phyloP scores from a whole-genome alignment of 2,888 invertebrate species.

The Frankliniella fusca region DNA sequence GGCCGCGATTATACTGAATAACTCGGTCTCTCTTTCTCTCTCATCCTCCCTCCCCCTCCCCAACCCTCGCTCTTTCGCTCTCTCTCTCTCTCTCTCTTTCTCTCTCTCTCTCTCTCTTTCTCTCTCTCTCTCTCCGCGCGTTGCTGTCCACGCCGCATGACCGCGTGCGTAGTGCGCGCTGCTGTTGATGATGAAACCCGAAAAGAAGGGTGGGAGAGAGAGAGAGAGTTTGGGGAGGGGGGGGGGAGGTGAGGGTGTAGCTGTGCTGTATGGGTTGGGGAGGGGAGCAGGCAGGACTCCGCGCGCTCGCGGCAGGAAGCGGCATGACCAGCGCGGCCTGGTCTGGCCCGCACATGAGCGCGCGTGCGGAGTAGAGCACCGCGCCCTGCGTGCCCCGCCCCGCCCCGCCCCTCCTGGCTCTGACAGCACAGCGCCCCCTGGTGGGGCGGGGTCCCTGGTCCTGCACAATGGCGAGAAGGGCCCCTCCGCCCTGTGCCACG shows the following conservation, averaged over 20 bases:
- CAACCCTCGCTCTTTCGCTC: too few relatives aligned
- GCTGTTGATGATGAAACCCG: constrained; percentile 2
- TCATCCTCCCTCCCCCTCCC: background rate
- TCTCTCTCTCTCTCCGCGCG: background rate
- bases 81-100: background rate
- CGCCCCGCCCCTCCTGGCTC: background rate
- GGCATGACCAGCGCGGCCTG: too few relatives aligned
- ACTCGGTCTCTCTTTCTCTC: background rate
- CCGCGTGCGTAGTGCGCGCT: background rate
- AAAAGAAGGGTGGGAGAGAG: background rate
- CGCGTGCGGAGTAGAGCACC: too few relatives aligned
- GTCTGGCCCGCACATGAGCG: too few relatives aligned
- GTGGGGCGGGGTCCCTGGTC: background rate
- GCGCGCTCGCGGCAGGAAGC: too few relatives aligned
- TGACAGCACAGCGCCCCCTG: background rate
- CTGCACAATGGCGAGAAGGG: background rate
- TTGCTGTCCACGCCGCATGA: background rate
- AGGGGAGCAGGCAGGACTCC: background rate
- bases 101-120: background rate
- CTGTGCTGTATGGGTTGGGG: background rate
- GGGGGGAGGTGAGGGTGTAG: background rate
- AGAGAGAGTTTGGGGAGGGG: background rate
- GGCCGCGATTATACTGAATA: too few relatives aligned
- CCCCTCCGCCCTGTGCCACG: background rate
- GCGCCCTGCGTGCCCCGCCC: too few relatives aligned